These are phyloP conservation scores for Anoncus sp. DNA, from an alignment of 2,888 invertebrate genomes.

Conservation along the genomic window DNA sequence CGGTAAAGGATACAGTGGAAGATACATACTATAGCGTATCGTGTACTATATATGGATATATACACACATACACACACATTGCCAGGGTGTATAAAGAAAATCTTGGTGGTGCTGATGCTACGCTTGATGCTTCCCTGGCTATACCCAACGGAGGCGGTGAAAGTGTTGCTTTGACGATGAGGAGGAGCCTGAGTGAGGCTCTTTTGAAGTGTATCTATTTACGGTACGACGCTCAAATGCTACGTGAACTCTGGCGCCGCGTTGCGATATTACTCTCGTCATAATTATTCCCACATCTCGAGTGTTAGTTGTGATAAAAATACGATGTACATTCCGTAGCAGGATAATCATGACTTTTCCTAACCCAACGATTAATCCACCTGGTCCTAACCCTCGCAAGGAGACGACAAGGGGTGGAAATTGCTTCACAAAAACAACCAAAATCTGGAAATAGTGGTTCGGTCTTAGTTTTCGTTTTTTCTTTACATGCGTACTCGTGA, in stretches of 20 bases:
- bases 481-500: too few relatives aligned
- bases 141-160: conserved; percentile 20
- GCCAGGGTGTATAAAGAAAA: conserved; percentile 42
- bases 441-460: too few relatives aligned
- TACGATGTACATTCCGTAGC: not conserved
- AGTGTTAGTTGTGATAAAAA: conserved; percentile 14
- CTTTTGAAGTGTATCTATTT: conserved; percentile 60
- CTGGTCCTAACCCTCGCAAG: too few relatives aligned
- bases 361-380: too few relatives aligned
- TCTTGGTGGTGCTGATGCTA: conserved; percentile 39
- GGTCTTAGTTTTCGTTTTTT: too few relatives aligned
- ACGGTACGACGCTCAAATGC: conserved; percentile 57
- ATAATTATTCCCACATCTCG: conserved; percentile 47
- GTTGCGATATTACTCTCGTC: conserved; percentile 53
- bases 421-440: too few relatives aligned
- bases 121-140: conserved; percentile 22
- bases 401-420: too few relatives aligned
- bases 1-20: conserved; percentile 50
- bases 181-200: conserved; percentile 37
- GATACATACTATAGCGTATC: conserved; percentile 1
- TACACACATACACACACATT: conserved; percentile 3
- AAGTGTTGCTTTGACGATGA: conserved; percentile 55
- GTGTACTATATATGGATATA: not conserved
- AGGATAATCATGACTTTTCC: too few relatives aligned
- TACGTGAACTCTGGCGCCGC: conserved; percentile 17